These are phyloP conservation scores for Gobius niger DNA, from an alignment of 2,113 vertebrate species.

Conservation along the genomic window DNA sequence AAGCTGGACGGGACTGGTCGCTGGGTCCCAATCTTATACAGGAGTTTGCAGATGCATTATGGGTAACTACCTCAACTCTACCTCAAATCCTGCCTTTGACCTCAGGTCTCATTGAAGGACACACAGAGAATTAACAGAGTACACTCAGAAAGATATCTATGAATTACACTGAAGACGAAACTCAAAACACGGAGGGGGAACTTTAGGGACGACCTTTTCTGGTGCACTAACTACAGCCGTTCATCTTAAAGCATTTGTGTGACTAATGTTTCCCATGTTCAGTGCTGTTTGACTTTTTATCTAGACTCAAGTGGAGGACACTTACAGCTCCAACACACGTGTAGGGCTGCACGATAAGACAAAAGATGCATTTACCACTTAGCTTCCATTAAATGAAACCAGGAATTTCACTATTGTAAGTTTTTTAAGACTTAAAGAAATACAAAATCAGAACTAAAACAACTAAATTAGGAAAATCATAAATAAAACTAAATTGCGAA, in stretches of 20 bases:
- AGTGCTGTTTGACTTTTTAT: conserved; percentile 29
- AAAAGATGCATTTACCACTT: too few relatives aligned
- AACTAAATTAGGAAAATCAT: too few relatives aligned
- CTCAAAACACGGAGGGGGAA: conserved; percentile 38
- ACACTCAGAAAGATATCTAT: conserved; percentile 24
- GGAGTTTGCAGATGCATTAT: conserved; percentile 53
- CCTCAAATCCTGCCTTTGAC: conserved; percentile 40
- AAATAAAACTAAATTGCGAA: too few relatives aligned
- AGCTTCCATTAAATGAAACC: too few relatives aligned
- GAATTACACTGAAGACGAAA: conserved; percentile 28
- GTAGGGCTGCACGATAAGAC: too few relatives aligned
- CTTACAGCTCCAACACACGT: conserved; percentile 29
- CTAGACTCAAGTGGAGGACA: conserved; percentile 26
- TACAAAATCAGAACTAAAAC: too few relatives aligned
- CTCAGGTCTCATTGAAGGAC: conserved; percentile 66
- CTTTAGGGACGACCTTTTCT: conserved; percentile 28
- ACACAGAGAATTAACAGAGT: conserved; percentile 41
- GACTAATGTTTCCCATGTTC: conserved; percentile 19
- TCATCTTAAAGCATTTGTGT: conserved; percentile 33
- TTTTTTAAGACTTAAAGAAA: too few relatives aligned
- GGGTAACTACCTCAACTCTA: conserved; percentile 75
- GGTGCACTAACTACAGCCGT: conserved; percentile 40
- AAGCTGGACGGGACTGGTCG: conserved; percentile 23
- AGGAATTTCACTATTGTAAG: too few relatives aligned
- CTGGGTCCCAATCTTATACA: conserved; percentile 28